Base-by-base conservation (phyloP, 2,888 invertebrate species). In the Tinea trinotella region DNA sequence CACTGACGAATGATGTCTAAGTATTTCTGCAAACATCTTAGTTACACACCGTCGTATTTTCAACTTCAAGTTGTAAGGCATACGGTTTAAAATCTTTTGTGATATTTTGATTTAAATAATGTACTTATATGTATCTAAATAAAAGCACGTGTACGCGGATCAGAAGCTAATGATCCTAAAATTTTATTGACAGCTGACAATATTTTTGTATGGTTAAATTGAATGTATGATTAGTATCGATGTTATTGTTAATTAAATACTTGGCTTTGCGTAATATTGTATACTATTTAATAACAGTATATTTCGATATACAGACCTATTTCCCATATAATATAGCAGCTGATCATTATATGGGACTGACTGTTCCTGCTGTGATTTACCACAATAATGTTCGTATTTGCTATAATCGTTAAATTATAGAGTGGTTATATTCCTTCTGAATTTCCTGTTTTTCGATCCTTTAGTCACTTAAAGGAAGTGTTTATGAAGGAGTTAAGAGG, bases 111-210 rank as follows among this genome's bases (percentile, higher is more conserved):
- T n/a, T n/a, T n/a, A n/a, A n/a, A n/a, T n/a, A n/a, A 30, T 30
- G 30, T 30, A 30, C n/a, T 30, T 30, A 30, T 30, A n/a, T 30
- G n/a, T 10, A 30, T 7, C 30, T 30, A 30, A 30, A 30, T 30
- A 30, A 30, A 30, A 2, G 30, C 40, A 40, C 13, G 40, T 40
- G 40, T 17, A 40, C 17, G 40, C 40, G 13, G 40, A 40, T 40
- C 40, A 40, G 40, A 40, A 40, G 40, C 40, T 40, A 40, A 40
- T 40, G 40, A 40, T 40, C 40, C 17, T 40, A 40, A 40, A 40
- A 40, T 40, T 40, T 40, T 40, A 40, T 7, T 40, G 40, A 40
- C 40, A 40, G 40, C 40, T 40, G 13, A 40, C 40, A 40, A 40
- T 40, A 40, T 40, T 30, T 30, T 15, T 6, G 17, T 17, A 12